Evolutionary conservation across 1,140 invertebrate genomes (phyloP), one percentile per base, ranked within the genome.

Genomic region (Sinonovacula constricta): DNA sequence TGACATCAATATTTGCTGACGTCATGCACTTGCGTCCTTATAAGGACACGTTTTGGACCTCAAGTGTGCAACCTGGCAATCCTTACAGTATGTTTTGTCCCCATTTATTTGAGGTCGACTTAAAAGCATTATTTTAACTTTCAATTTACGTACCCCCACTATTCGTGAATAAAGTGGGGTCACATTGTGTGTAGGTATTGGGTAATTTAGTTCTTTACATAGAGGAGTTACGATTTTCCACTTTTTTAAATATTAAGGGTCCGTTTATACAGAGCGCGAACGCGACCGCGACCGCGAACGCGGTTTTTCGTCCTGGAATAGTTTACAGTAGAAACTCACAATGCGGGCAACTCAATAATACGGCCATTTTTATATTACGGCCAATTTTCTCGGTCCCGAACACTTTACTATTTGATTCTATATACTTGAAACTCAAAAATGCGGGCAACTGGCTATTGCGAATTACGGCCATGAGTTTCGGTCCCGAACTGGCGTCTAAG

Each of bases 21-120:
- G 68, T 81, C 34, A 30, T 84, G 4, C 70, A 81, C 15, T 30
- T 84, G n/a, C 60, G 49, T 14, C 80, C 80, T 3, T 80, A 77
- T 36, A 84, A 84, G 67, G 83, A 82, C 59, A 71, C 75, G 7
- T 82, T 79, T 34, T 82, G 83, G 83, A 74, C 77, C 1, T 65
- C 72, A 15, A 26, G 18, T 12, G 33, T 33, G 15, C 70, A 82
- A 67, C 62, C 71, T 14, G 77, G 63, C 14, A 81, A 79, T 39
- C 79, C 59, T n/a, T 85, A 85, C 63, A 66, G 63, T 66, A 66
- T 45, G 28, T 62, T 14, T 57, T 49, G 39, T 49, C 7, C 18
- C 18, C 7, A 7, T 10, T 18, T 10, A 10, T 49, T 18, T 10
- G 39, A 7, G 18, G 18, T 7, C 18, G 7, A 10, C 39, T 49